Conservation (phyloP, 2,113 vertebrate species). For the Platysternon megacephalum region DNA sequence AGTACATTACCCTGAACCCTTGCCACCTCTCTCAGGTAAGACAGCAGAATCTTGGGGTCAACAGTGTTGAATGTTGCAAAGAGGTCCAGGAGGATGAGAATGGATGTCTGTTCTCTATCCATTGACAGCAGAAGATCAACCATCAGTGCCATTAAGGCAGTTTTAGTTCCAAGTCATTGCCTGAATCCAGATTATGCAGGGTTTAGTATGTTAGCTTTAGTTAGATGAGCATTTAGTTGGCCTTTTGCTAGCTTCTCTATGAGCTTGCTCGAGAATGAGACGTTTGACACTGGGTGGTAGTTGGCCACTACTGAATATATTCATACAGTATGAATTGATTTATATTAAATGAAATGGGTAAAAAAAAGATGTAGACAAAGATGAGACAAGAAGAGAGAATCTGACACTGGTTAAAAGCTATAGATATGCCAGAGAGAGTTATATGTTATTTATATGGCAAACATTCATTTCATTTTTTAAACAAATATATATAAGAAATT, state of each 20-base stretch:
- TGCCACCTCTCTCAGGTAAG: background rate
- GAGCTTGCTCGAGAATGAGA: too few relatives aligned
- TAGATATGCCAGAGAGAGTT: background rate
- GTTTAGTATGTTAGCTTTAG: background rate
- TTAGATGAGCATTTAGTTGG: background rate
- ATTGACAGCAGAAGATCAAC: background rate
- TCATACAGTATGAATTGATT: background rate
- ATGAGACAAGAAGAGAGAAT: background rate
- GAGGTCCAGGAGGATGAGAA: background rate
- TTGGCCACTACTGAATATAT: background rate
- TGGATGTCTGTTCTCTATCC: background rate
- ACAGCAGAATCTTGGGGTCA: background rate
- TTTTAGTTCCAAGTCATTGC: background rate
- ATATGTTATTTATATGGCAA: background rate
- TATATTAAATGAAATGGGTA: background rate
- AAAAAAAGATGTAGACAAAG: background rate
- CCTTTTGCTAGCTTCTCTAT: too few relatives aligned
- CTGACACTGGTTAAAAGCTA: background rate
- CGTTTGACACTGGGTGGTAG: background rate
- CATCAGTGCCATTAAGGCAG: background rate
- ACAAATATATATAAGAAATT: background rate
- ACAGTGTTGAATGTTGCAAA: background rate
- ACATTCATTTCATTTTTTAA: background rate
- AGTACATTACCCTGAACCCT: background rate
- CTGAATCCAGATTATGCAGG: background rate